Evolutionary conservation across 2,113 vertebrate species (phyloP).

Genomic region (Pterophyllum scalare): DNA sequence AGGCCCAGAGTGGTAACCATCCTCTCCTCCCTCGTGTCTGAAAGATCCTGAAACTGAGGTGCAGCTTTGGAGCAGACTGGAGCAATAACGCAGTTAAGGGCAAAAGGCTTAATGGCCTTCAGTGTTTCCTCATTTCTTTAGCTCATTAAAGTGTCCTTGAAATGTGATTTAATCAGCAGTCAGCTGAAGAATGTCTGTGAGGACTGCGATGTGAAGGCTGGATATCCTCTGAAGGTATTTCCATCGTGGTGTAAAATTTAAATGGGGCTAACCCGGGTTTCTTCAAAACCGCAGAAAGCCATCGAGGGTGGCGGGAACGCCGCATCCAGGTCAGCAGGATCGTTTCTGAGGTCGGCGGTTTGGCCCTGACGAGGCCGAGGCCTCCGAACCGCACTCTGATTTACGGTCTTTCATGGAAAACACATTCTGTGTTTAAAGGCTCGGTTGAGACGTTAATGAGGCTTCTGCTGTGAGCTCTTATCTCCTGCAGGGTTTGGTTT

Average conservation of each 20-base stretch:
- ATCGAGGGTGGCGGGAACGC: slow-evolving; percentile 5
- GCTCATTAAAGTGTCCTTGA: not conserved
- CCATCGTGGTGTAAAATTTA: slow-evolving; percentile 4
- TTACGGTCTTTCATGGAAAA: slow-evolving; percentile 31
- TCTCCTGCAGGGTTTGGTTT: slow-evolving; percentile 8
- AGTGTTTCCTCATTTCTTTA: not conserved
- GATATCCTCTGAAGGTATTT: slow-evolving; percentile 14
- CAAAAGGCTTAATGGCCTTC: not conserved
- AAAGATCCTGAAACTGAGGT: not conserved
- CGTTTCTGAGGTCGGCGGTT: slow-evolving; percentile 31
- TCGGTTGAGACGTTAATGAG: slow-evolving; percentile 11
- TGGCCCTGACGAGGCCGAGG: not conserved
- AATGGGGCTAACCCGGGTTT: not conserved
- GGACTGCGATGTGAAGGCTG: not conserved
- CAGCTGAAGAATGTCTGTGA: not conserved
- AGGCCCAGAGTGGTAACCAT: too few species aligned
- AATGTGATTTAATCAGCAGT: not conserved
- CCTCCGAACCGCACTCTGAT: slow-evolving; percentile 13
- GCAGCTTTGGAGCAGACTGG: not conserved
- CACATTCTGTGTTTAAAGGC: slow-evolving; percentile 21
- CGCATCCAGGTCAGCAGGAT: slow-evolving; percentile 26
- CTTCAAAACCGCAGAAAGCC: not conserved
- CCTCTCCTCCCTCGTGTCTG: too few species aligned
- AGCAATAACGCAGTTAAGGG: not conserved
- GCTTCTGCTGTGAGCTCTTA: slow-evolving; percentile 5